Percentiles rank a stretch among this genome's conserved stretches.
phyloP scores from a whole-genome alignment of 1,140 invertebrate genomes.

The Ceratosolen fusciceps region DNA sequence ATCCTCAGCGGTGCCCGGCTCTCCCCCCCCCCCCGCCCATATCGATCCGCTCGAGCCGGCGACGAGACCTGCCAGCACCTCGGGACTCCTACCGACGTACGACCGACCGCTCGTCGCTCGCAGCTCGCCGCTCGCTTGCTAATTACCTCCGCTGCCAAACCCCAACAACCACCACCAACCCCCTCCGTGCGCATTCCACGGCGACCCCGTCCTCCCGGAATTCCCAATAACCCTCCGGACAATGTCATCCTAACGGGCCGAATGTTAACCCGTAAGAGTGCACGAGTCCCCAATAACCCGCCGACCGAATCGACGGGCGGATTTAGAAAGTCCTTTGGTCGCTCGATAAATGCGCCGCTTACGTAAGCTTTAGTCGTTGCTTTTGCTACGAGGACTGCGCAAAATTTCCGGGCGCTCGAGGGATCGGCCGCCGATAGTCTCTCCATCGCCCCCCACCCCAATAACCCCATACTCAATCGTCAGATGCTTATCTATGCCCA shows the following conservation, averaged over 20 bases:
- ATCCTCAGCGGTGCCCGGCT: background rate
- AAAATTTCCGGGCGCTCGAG: slow-evolving; percentile 9
- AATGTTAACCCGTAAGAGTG: background rate
- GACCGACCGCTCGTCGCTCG: background rate
- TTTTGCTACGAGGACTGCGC: background rate
- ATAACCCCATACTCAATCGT: background rate
- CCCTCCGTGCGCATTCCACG: no score
- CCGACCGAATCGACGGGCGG: slow-evolving; percentile 55
- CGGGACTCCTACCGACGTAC: no score
- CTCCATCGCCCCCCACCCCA: no score
- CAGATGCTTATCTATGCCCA: slow-evolving; percentile 21
- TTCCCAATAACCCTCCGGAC: no score
- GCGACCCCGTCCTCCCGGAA: no score
- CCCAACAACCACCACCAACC: no score
- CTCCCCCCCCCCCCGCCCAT: background rate
- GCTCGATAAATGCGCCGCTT: slow-evolving; percentile 54
- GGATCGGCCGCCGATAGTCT: no score
- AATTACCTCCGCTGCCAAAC: background rate
- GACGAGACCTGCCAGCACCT: no score
- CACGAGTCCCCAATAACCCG: background rate
- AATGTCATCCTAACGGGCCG: slow-evolving; percentile 38
- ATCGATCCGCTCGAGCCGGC: background rate
- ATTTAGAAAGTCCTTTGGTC: slow-evolving; percentile 57
- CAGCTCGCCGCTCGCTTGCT: background rate
- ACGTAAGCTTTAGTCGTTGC: slow-evolving; percentile 41